Evolutionary conservation across 2,888 invertebrate genomes (phyloP).

Genomic region (Sepiola atlantica): DNA sequence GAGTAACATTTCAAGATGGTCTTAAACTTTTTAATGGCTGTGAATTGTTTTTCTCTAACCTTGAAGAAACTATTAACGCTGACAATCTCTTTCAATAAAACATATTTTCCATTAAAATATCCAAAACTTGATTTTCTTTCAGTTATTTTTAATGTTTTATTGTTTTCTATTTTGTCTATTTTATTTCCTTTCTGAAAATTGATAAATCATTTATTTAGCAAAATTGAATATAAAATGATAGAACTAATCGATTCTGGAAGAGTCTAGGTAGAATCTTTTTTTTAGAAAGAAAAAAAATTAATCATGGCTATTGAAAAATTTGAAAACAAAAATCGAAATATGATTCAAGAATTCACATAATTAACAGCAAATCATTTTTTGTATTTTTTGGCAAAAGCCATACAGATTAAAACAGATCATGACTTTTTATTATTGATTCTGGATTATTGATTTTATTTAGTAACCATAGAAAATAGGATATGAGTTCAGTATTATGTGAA

Average conservation of each 20-base stretch:
- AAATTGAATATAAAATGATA: slow-evolving; percentile 2
- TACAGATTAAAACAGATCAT: neutral
- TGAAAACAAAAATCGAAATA: neutral
- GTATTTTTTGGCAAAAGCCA: neutral
- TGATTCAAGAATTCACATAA: neutral
- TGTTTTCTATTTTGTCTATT: neutral
- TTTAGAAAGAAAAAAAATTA: no score
- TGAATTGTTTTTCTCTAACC: neutral
- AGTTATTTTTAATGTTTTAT: neutral
- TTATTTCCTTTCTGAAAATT: neutral
- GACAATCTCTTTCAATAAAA: neutral
- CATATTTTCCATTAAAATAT: neutral
- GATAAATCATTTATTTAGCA: neutral
- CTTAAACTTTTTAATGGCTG: no score
- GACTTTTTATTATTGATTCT: neutral
- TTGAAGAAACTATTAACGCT: neutral
- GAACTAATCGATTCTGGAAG: neutral
- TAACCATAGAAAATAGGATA: neutral
- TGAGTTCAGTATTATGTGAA: neutral
- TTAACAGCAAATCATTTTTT: neutral
- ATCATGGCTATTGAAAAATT: no score
- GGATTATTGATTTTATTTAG: neutral
- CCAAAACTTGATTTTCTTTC: neutral
- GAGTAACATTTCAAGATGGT: no score
- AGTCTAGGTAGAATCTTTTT: neutral